Evolutionary conservation across 2,797 vertebrate species (phyloP).

Genomic region (Fratercula arctica): DNA sequence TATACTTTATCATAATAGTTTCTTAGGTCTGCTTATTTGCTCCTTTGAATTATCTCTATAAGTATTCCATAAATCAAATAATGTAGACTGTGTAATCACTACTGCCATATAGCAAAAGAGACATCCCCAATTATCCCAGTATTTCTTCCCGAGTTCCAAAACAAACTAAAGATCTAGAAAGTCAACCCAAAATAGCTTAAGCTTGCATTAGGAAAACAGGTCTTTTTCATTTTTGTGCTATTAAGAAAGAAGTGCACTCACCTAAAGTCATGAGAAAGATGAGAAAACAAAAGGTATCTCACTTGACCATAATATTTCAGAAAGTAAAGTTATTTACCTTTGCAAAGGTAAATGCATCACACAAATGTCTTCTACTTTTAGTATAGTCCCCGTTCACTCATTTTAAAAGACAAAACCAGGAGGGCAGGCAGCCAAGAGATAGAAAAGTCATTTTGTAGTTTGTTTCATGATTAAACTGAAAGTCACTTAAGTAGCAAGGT

Average conservation of each 20-base stretch:
- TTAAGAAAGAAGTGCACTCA: background rate
- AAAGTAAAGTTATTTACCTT: background rate
- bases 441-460: background rate
- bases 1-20: background rate
- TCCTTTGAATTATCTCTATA: background rate
- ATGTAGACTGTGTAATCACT: background rate
- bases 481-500: background rate
- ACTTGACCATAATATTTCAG: background rate
- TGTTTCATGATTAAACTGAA: background rate
- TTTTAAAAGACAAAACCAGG: background rate
- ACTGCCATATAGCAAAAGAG: background rate
- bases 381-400: background rate
- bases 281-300: background rate
- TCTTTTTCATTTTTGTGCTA: background rate
- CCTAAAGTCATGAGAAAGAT: background rate
- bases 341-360: background rate
- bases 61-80: background rate
- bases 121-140: background rate
- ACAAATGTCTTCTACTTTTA: background rate
- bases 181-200: background rate
- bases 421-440: background rate
- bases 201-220: background rate
- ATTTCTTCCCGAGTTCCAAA: background rate
- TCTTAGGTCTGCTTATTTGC: background rate
- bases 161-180: background rate